Percentiles rank a stretch among this genome's conserved stretches.
phyloP scores from a whole-genome alignment of 2,113 vertebrate genomes.

The Istiophorus platypterus region DNA sequence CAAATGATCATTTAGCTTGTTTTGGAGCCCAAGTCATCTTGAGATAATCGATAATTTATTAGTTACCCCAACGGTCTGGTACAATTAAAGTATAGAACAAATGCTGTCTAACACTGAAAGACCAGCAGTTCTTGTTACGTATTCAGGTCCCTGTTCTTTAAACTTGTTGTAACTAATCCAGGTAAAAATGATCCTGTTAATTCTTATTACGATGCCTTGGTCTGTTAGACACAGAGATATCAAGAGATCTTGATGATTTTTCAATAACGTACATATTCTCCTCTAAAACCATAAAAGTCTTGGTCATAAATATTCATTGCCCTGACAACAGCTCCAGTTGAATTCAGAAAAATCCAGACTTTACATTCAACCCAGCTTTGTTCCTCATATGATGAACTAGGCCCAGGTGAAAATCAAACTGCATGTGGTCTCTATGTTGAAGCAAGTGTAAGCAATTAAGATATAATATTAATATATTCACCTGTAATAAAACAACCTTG shows the following conservation, averaged over 20 bases:
- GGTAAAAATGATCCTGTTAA: background rate
- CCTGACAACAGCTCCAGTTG: background rate
- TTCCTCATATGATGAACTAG: background rate
- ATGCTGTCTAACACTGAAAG: background rate
- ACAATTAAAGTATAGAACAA: background rate
- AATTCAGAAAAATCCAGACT: background rate
- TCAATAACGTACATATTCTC: too few species aligned
- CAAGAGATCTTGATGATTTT: background rate
- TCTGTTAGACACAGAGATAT: background rate
- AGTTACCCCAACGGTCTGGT: background rate
- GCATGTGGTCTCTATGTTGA: background rate
- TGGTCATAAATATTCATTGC: background rate
- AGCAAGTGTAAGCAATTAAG: background rate
- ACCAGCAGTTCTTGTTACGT: background rate
- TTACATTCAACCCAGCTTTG: background rate
- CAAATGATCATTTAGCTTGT: background rate
- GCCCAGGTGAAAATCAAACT: background rate
- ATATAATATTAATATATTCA: background rate
- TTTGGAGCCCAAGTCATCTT: background rate
- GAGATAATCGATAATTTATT: background rate
- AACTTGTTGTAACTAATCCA: background rate
- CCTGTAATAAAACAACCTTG: conserved; percentile 25
- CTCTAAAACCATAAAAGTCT: background rate
- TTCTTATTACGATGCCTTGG: too few species aligned
- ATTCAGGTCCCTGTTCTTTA: background rate